Evolutionary conservation across 2,113 vertebrate genomes (phyloP).

Genomic region (Scalopus aquaticus): DNA sequence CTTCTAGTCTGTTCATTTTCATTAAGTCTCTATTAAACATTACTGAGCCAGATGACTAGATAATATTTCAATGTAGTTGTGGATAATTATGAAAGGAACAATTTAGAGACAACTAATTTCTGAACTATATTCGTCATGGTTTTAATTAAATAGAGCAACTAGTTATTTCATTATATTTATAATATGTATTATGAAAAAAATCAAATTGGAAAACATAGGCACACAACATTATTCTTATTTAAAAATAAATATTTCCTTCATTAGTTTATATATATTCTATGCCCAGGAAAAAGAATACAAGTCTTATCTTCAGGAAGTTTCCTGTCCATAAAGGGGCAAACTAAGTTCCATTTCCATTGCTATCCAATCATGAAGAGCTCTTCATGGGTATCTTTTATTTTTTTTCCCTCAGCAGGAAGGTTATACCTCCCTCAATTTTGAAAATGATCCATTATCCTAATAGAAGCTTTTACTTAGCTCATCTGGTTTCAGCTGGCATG

Average conservation of each 20-base stretch:
- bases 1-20: slow-evolving; percentile 46
- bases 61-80: slow-evolving; percentile 60
- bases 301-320: slow-evolving; percentile 47
- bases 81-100: slow-evolving; percentile 45
- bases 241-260: slow-evolving; percentile 78
- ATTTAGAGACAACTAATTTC: slow-evolving; percentile 70
- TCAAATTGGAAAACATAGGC: slow-evolving; percentile 58
- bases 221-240: slow-evolving; percentile 69
- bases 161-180: slow-evolving; percentile 66
- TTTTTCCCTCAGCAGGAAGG: slow-evolving; percentile 1
- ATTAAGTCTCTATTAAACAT: slow-evolving; percentile 59
- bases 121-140: slow-evolving; percentile 50
- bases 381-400: not conserved
- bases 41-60: slow-evolving; percentile 60
- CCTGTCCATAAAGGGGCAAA: slow-evolving; percentile 34
- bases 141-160: slow-evolving; percentile 63
- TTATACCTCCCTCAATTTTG: not conserved
- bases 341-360: slow-evolving; percentile 38
- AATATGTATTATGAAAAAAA: slow-evolving; percentile 62
- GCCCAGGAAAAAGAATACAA: slow-evolving; percentile 55
- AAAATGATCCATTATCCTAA: slow-evolving; percentile 54
- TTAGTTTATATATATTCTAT: slow-evolving; percentile 70
- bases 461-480: slow-evolving; percentile 41
- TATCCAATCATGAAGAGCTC: slow-evolving; percentile 19
- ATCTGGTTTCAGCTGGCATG: not conserved